These are phyloP conservation scores for Panopea generosa DNA, from an alignment of 2,888 invertebrate species.

Conservation along the genomic window DNA sequence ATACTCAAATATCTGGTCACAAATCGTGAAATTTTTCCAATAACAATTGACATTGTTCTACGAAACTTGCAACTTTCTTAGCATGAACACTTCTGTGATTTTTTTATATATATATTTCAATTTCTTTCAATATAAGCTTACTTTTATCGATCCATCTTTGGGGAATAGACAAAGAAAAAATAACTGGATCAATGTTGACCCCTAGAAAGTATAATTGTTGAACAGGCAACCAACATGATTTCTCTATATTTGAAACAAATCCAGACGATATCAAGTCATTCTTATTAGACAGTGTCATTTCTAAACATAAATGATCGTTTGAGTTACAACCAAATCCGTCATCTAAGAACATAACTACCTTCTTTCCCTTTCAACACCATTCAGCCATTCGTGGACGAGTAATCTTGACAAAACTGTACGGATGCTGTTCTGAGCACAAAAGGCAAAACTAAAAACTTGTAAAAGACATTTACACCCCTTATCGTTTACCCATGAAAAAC, in stretches of 20 bases:
- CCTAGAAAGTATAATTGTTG: slow-evolving; percentile 34
- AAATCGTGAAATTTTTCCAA: slow-evolving; percentile 41
- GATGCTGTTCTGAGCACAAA: too few relatives aligned
- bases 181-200: too few relatives aligned
- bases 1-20: slow-evolving; percentile 48
- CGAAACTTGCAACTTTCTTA: slow-evolving; percentile 39
- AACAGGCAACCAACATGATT: slow-evolving; percentile 33
- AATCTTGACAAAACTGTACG: too few relatives aligned
- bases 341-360: slow-evolving; percentile 1
- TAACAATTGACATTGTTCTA: slow-evolving; percentile 30
- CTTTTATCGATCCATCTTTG: neutral
- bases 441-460: neutral
- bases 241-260: slow-evolving; percentile 45
- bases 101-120: neutral
- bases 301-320: neutral
- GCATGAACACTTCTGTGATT: slow-evolving; percentile 18
- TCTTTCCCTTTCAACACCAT: neutral
- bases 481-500: slow-evolving; percentile 20
- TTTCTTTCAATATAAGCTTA: slow-evolving; percentile 13
- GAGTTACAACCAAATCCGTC: neutral
- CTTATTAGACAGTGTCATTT: slow-evolving; percentile 5
- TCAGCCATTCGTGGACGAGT: too few relatives aligned
- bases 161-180: too few relatives aligned
- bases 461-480: neutral
- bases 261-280: slow-evolving; percentile 23